These are phyloP conservation scores for Synergus gifuensis DNA, from an alignment of 2,888 invertebrate genomes.

Conservation along the genomic window DNA sequence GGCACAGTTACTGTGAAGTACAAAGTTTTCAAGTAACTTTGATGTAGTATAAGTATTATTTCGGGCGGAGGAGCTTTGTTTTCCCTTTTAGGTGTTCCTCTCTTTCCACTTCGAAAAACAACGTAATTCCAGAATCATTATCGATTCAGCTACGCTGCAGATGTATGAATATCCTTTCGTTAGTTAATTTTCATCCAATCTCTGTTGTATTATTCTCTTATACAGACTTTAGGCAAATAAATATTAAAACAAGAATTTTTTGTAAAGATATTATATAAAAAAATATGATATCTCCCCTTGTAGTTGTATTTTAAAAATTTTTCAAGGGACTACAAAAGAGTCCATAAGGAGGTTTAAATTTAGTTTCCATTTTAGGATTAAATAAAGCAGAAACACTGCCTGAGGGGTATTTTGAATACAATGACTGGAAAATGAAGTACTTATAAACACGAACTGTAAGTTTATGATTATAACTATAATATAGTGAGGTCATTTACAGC, in stretches of 20 bases:
- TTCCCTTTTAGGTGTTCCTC: constrained; percentile 20
- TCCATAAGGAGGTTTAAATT: neutral
- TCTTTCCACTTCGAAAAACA: constrained; percentile 10
- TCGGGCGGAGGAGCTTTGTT: constrained; percentile 23
- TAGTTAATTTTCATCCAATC: neutral
- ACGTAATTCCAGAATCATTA: constrained; percentile 22
- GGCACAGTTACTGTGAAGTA: constrained; percentile 52
- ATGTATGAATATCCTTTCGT: no score
- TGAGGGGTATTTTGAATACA: constrained; percentile 15
- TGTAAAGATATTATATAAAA: no score
- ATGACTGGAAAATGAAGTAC: constrained; percentile 23
- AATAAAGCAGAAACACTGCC: neutral
- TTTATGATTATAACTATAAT: constrained; percentile 24
- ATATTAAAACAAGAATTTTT: neutral
- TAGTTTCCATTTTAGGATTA: neutral
- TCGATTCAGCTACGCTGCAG: neutral
- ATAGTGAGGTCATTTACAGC: constrained; percentile 18
- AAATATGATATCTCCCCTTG: neutral
- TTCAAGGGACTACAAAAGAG: neutral
- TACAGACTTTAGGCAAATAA: neutral
- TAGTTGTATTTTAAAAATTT: no score
- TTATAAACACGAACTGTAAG: constrained; percentile 8
- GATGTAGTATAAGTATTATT: constrained; percentile 37
- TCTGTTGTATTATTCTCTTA: neutral
- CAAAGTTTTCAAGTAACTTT: constrained; percentile 52